Base-by-base conservation (phyloP, 1,140 invertebrate species). In the Pissodes strobi region DNA sequence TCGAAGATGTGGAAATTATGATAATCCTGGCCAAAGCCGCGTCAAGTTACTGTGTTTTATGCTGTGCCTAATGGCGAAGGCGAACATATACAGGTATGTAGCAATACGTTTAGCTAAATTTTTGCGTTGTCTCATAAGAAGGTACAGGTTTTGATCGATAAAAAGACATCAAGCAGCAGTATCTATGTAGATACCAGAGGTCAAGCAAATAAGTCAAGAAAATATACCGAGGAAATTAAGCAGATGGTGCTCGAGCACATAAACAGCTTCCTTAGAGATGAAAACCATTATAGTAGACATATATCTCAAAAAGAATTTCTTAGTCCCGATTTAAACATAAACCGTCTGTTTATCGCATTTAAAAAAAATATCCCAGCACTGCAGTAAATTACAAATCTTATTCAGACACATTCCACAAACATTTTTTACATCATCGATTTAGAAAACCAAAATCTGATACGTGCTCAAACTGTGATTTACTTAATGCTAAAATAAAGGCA, bases 161-260 rank as follows among this genome's bases (percentile, higher is more conserved):
- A 48, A 48, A 48, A 48, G 18, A 13, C 6, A 48, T 48, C 45
- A 12, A 17, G 45, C 45, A 48, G 18, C 45, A 48, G 18, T 48
- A 48, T 48, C 23, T 48, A 48, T 48, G 45, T 22, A 48, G 18
- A 48, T 19, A 48, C 45, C 4, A 48, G 18, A 17, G 45, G 45
- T 18, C 45, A 25, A 48, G 6, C 18, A 18, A 48, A 48, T 48
- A 48, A 21, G 45, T 17, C 23, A 48, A 21, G 19, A 22, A 48
- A 48, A 19, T 48, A 18, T 48, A 48, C 45, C n/a, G 45, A 48
- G 45, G n/a, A 48, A 45, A 45, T 45, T 45, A 45, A 45, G 18
- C n/a, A 48, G 45, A 48, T 48, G 45, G 23, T 48, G 23, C 3
- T 48, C 3, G 13, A 48, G 45, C 45, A 48, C 45, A 48, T 22